These are phyloP conservation scores for Candidula unifasciata DNA, from an alignment of 2,888 invertebrate genomes.

Conservation along the genomic window DNA sequence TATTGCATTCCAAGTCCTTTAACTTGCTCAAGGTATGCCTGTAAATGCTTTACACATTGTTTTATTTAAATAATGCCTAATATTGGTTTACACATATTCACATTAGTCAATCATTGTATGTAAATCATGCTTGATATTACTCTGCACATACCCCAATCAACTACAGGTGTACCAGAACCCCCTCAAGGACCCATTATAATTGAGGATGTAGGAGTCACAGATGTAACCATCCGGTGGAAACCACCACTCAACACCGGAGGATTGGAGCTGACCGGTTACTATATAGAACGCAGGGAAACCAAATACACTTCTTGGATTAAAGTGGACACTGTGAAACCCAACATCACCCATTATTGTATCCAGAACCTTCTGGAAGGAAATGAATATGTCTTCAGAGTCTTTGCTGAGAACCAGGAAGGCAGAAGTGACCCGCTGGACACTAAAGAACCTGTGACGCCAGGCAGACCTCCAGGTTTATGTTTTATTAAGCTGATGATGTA, in stretches of 20 bases:
- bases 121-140: not conserved
- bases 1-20: too few species aligned
- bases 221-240: slow-evolving; percentile 89
- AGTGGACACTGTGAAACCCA: slow-evolving; percentile 57
- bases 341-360: slow-evolving; percentile 60
- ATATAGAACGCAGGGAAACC: slow-evolving; percentile 86
- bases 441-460: slow-evolving; percentile 64
- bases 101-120: not conserved
- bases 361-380: slow-evolving; percentile 72
- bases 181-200: slow-evolving; percentile 78
- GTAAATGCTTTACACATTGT: too few species aligned
- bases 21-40: too few species aligned
- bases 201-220: slow-evolving; percentile 83
- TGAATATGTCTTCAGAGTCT: slow-evolving; percentile 74
- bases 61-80: not conserved
- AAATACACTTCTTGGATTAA: slow-evolving; percentile 69
- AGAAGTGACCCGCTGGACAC: slow-evolving; percentile 78
- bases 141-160: not conserved
- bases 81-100: not conserved
- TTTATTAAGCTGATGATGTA: not conserved
- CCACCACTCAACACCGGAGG: slow-evolving; percentile 87
- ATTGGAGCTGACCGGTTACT: slow-evolving; percentile 86
- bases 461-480: slow-evolving; percentile 65
- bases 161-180: slow-evolving; percentile 69
- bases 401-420: slow-evolving; percentile 72